phyloP scores from a whole-genome alignment of 2,797 vertebrate genomes.

The Mus caroli region DNA sequence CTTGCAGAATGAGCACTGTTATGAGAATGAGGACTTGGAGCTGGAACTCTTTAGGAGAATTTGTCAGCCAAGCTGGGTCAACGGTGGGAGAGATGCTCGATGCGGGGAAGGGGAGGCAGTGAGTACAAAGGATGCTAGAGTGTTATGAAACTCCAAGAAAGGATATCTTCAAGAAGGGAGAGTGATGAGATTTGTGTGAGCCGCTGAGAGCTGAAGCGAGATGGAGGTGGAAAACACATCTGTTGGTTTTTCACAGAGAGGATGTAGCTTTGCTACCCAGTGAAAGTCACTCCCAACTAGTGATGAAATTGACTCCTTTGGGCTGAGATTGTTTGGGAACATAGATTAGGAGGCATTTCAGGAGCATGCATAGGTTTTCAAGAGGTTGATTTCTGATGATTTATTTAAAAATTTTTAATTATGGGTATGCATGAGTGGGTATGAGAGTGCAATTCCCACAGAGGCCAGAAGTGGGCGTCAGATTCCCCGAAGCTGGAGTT shows the following conservation, averaged over 20 bases:
- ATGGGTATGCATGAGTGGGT: too few relatives aligned
- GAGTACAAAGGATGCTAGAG: neutral
- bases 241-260: neutral
- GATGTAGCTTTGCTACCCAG: neutral
- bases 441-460: neutral
- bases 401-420: neutral
- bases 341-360: accelerated
- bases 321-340: neutral
- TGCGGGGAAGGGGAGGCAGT: too few relatives aligned
- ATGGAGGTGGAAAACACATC: neutral
- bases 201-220: neutral
- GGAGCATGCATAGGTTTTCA: accelerated
- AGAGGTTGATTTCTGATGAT: neutral
- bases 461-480: neutral
- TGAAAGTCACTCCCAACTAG: neutral
- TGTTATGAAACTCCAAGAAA: neutral
- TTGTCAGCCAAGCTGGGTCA: too few relatives aligned
- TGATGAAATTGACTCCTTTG: neutral
- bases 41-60: neutral
- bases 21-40: too few relatives aligned
- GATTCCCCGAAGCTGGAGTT: neutral
- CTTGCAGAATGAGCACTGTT: too few relatives aligned
- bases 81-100: accelerated
- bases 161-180: neutral
- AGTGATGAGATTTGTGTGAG: neutral